phyloP scores from a whole-genome alignment of 1,140 invertebrate species.

The Bombyx mandarina region DNA sequence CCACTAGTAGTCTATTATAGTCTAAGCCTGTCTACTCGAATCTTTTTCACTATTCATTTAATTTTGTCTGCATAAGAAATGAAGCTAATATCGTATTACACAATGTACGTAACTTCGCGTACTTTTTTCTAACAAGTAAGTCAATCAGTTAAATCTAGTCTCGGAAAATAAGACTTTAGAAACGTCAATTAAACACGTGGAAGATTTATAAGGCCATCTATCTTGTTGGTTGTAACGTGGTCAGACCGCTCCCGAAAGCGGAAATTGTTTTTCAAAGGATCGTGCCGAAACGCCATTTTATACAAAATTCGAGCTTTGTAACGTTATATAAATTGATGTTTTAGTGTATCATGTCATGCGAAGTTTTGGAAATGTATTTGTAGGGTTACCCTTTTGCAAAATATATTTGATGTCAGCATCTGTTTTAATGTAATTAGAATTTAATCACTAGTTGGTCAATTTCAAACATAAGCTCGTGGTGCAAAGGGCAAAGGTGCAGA shows the following conservation, averaged over 20 bases:
- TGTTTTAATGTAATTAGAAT: too few species aligned
- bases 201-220: constrained; percentile 57
- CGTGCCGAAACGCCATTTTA: constrained; percentile 21
- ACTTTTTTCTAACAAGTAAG: constrained; percentile 28
- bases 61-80: too few species aligned
- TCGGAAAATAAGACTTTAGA: constrained; percentile 25
- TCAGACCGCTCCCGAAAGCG: constrained; percentile 17
- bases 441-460: too few species aligned
- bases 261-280: constrained; percentile 47
- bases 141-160: constrained; percentile 38
- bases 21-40: too few species aligned
- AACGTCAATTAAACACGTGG: constrained; percentile 56
- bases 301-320: constrained; percentile 13
- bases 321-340: constrained; percentile 16
- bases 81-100: neutral
- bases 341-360: constrained; percentile 10
- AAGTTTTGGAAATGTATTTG: neutral
- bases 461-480: too few species aligned
- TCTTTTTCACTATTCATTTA: too few species aligned
- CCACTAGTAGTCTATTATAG: too few species aligned
- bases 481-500: too few species aligned
- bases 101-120: neutral
- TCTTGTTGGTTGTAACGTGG: constrained; percentile 34
- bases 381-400: too few species aligned
- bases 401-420: too few species aligned